Percentiles rank a stretch among this genome's conserved stretches.
Evolutionary conservation across 2,888 invertebrate genomes (phyloP).

Genomic region (Dendrolimus pini): DNA sequence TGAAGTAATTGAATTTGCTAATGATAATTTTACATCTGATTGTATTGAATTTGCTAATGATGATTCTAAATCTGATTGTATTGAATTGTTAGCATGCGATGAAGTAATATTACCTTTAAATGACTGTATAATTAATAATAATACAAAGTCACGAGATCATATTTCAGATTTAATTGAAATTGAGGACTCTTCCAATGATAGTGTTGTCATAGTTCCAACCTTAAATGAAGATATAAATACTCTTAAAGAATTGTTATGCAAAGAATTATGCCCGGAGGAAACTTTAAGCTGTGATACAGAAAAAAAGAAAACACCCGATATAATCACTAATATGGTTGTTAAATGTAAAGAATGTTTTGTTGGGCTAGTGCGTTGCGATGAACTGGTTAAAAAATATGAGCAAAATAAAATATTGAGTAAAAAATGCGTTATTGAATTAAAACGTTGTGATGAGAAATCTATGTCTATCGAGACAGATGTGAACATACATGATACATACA

Average conservation of each 20-base stretch:
- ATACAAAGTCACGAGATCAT: not conserved
- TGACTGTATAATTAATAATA: not conserved
- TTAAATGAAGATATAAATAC: slow-evolving; percentile 22
- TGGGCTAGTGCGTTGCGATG: slow-evolving; percentile 37
- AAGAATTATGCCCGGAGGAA: slow-evolving; percentile 21
- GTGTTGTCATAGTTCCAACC: slow-evolving; percentile 4
- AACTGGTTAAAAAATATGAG: slow-evolving; percentile 31
- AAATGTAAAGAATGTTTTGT: slow-evolving; percentile 25
- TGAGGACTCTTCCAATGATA: slow-evolving; percentile 46
- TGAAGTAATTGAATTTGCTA: no score
- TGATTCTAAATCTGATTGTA: no score
- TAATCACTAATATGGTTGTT: not conserved
- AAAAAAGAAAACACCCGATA: not conserved
- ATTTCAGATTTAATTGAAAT: slow-evolving; percentile 33
- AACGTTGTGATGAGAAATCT: slow-evolving; percentile 30
- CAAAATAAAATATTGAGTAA: slow-evolving; percentile 21
- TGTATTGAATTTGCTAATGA: no score
- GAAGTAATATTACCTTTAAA: not conserved
- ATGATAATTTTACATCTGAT: no score
- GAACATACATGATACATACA: not conserved
- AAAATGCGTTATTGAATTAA: slow-evolving; percentile 33
- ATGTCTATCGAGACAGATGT: no score
- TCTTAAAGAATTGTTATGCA: slow-evolving; percentile 30
- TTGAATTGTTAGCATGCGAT: not conserved
- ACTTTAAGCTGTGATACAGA: not conserved